Evolutionary conservation across 2,113 vertebrate genomes (phyloP).

Genomic region (Scomber scombrus): DNA sequence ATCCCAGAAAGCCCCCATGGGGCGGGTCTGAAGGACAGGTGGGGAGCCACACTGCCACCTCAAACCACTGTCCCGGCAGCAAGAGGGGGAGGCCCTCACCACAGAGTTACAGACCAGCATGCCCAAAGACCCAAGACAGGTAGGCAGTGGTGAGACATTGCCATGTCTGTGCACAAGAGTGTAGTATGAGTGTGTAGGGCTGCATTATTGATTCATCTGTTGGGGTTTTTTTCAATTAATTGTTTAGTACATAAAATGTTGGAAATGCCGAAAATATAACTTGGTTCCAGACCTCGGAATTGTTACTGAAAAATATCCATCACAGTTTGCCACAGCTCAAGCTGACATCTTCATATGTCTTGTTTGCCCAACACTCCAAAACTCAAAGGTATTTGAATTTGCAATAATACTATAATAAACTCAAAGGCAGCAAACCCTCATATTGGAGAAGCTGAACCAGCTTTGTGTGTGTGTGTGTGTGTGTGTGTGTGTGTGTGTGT

Average conservation of each 20-base stretch:
- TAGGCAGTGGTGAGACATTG: conserved; percentile 54
- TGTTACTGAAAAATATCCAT: not conserved
- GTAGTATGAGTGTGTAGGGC: not conserved
- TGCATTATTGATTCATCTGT: not conserved
- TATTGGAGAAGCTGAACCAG: too few relatives aligned
- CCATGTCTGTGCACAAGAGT: not conserved
- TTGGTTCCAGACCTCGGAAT: not conserved
- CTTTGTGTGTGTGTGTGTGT: too few relatives aligned
- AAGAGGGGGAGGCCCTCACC: conserved; percentile 36
- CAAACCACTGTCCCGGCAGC: conserved; percentile 73
- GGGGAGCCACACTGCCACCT: conserved; percentile 75
- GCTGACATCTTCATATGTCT: not conserved
- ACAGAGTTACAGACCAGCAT: conserved; percentile 48
- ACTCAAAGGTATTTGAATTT: too few relatives aligned
- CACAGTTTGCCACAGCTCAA: too few relatives aligned
- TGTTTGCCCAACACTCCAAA: not conserved
- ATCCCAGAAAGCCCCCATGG: conserved; percentile 73
- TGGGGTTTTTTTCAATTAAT: too few relatives aligned
- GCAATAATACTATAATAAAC: too few relatives aligned
- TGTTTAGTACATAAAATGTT: too few relatives aligned
- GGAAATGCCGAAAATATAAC: not conserved
- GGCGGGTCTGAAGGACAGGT: conserved; percentile 73
- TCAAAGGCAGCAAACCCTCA: too few relatives aligned
- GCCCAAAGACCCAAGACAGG: conserved; percentile 41
- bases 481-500: too few relatives aligned